Evolutionary conservation across 1,140 invertebrate species (phyloP).

Genomic region (Holotrichia oblita): DNA sequence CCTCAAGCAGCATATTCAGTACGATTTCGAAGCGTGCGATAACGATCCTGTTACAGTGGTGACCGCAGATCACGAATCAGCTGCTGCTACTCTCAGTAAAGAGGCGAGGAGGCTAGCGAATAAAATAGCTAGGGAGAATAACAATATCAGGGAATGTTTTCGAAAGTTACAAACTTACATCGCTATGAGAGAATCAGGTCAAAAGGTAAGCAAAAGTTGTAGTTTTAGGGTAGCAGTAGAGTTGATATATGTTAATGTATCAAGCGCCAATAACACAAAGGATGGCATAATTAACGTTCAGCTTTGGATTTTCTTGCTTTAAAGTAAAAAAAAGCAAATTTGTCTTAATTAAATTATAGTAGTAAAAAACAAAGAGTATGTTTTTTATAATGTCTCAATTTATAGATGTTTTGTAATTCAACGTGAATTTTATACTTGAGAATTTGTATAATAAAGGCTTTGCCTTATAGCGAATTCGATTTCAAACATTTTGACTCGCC

Average conservation of each 20-base stretch:
- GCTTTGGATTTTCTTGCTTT: no score
- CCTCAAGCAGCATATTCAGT: conserved; percentile 92
- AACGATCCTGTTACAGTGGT: conserved; percentile 82
- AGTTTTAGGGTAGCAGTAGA: background rate
- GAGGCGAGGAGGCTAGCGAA: conserved; percentile 91
- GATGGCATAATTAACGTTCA: no score
- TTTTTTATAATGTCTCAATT: no score
- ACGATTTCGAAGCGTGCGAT: conserved; percentile 93
- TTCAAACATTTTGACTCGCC: no score
- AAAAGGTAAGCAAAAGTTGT: conserved; percentile 64
- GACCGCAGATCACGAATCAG: conserved; percentile 79
- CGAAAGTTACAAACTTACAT: conserved; percentile 79
- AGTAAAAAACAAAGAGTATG: no score
- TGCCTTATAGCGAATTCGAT: no score
- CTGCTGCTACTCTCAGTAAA: conserved; percentile 79
- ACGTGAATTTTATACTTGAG: no score
- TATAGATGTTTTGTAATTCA: no score
- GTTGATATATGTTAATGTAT: background rate
- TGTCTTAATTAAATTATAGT: no score
- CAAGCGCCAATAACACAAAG: no score
- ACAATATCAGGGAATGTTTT: conserved; percentile 77
- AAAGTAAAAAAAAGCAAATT: no score
- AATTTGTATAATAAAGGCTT: no score
- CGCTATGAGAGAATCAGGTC: conserved; percentile 80
- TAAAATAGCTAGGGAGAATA: conserved; percentile 85